These are phyloP conservation scores for Ceratosolen solmsi DNA, from an alignment of 1,140 invertebrate species.

Conservation along the genomic window DNA sequence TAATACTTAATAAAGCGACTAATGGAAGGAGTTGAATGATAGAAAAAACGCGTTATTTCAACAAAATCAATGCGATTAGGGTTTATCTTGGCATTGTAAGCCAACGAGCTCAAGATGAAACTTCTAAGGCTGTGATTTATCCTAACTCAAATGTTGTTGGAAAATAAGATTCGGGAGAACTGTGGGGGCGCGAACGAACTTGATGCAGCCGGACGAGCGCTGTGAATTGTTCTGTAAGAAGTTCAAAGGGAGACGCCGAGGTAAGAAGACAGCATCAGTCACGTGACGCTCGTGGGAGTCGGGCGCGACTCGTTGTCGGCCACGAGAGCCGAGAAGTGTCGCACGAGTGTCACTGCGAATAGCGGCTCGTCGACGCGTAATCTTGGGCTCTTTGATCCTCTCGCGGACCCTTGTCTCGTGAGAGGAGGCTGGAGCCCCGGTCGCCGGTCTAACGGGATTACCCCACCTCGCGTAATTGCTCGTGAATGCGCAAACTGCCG, in stretches of 20 bases:
- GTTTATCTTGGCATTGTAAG: no score
- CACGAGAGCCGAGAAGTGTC: background rate
- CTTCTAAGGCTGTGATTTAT: no score
- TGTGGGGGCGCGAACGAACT: no score
- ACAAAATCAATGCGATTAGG: no score
- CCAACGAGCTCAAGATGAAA: no score
- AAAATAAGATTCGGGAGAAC: no score
- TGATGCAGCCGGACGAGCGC: no score
- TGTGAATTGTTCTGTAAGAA: background rate
- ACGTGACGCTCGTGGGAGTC: background rate
- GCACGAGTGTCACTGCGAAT: background rate
- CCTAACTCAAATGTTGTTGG: no score
- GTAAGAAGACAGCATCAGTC: background rate
- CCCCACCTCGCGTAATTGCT: conserved; percentile 63
- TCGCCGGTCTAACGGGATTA: conserved; percentile 60
- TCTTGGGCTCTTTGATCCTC: conserved; percentile 63
- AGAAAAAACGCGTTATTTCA: no score
- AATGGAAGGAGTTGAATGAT: no score
- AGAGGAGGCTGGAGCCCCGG: conserved; percentile 18
- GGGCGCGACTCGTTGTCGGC: background rate
- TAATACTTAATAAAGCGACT: no score
- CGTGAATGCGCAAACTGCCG: conserved; percentile 54
- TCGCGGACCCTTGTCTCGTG: conserved; percentile 41
- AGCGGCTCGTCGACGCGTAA: conserved; percentile 50
- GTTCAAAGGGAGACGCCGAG: background rate